Evolutionary conservation across 2,888 invertebrate species (phyloP).

Genomic region (Zeuzera pyrina): DNA sequence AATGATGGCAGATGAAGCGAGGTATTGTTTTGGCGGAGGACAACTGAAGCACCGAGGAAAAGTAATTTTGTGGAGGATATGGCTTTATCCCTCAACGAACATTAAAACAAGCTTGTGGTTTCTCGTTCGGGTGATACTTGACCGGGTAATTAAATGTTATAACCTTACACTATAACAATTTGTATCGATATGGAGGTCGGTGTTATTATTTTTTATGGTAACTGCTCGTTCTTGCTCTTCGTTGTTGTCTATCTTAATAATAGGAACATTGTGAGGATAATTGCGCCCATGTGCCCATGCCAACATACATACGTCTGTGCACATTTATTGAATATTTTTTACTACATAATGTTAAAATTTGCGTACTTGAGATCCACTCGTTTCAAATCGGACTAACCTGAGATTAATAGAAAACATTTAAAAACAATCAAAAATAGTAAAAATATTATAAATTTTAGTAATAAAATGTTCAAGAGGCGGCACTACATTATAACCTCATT

Average conservation of each 20-base stretch:
- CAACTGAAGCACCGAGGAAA: constrained; percentile 36
- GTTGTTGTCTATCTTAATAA: constrained; percentile 18
- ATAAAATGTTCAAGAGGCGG: too few relatives aligned
- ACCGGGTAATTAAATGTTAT: constrained; percentile 20
- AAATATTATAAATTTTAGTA: too few relatives aligned
- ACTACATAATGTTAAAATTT: too few relatives aligned
- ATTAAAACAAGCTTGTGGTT: constrained; percentile 39
- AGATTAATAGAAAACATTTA: too few relatives aligned
- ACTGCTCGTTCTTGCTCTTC: constrained; percentile 30
- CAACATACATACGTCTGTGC: too few relatives aligned
- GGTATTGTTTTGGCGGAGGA: constrained; percentile 31
- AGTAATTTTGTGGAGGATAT: constrained; percentile 43
- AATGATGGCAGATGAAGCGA: constrained; percentile 2
- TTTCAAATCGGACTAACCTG: too few relatives aligned
- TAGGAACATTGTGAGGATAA: too few relatives aligned
- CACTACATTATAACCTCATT: too few relatives aligned
- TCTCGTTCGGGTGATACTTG: constrained; percentile 19
- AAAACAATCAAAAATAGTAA: too few relatives aligned
- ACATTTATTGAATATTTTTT: too few relatives aligned
- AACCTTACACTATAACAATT: constrained; percentile 1
- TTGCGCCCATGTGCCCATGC: too few relatives aligned
- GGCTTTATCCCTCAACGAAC: constrained; percentile 34
- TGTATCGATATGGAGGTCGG: constrained; percentile 3
- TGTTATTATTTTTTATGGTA: constrained; percentile 39
- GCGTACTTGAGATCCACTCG: too few relatives aligned